Evolutionary conservation across 2,888 invertebrate genomes (phyloP).

Genomic region (Eledone cirrhosa): DNA sequence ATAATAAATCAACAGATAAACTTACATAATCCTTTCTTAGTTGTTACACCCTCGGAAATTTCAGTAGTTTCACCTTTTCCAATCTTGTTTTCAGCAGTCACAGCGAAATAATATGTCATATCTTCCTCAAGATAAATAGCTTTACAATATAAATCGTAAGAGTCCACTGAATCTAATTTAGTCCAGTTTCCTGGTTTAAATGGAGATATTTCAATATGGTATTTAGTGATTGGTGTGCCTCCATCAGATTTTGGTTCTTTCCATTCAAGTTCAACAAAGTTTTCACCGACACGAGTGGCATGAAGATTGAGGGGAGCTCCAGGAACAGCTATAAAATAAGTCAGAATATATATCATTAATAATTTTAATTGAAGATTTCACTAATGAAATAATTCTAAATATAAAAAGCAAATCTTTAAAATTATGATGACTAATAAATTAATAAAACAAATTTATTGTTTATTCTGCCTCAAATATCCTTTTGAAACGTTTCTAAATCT

Average conservation of each 20-base stretch:
- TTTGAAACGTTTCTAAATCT: no score
- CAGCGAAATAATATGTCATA: conserved; percentile 54
- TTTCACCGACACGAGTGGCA: conserved; percentile 48
- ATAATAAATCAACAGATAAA: neutral
- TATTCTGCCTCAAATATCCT: no score
- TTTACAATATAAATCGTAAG: conserved; percentile 43
- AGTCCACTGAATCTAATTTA: conserved; percentile 46
- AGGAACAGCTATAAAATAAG: conserved; percentile 48
- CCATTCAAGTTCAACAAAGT: conserved; percentile 61
- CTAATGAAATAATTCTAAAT: neutral
- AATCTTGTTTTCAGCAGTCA: conserved; percentile 56
- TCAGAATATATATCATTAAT: neutral
- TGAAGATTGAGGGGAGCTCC: conserved; percentile 50
- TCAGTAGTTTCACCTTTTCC: conserved; percentile 43
- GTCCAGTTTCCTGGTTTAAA: conserved; percentile 52
- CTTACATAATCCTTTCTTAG: conserved; percentile 42
- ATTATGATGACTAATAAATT: no score
- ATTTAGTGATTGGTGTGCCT: conserved; percentile 55
- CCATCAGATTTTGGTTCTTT: conserved; percentile 62
- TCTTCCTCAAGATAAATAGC: conserved; percentile 50
- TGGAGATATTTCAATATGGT: conserved; percentile 54
- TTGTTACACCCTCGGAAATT: conserved; percentile 41
- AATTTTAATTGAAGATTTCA: neutral
- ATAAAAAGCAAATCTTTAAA: no score
- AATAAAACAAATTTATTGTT: no score